Evolutionary conservation across 2,888 invertebrate genomes (phyloP), one percentile per base, ranked within the genome.

Genomic region (Drosophila dives): DNA sequence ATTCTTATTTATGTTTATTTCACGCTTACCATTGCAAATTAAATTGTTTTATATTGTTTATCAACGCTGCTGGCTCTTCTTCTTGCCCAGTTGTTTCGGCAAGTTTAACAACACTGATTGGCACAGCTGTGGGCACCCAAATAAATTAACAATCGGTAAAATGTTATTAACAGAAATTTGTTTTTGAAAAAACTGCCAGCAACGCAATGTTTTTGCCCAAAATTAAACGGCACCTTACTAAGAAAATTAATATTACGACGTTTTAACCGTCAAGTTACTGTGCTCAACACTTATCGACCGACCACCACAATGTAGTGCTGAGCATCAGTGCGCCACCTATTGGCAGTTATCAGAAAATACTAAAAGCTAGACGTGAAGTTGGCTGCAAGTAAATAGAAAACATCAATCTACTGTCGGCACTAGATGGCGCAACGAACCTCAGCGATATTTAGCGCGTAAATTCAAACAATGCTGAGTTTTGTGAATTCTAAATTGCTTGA

Each of bases 1-100:
- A 51, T 53, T 60, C n/a, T 49, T 23, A 34, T 53, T 42, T 3
- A 11, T 36, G 15, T 56, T 49, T 56, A 48, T 34, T 51, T 26
- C 17, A n/a, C 33, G 40, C 65, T 69, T 76, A 78, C 78, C 78
- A 78, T 78, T 33, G 61, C 53, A 63, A 72, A 51, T 54, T n/a
- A 38, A 38, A 49, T 12, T 11, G n/a, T 51, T 69, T 33, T 20
- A 42, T 38, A 65, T 79, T 73, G 58, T 83, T 74, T 75, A 66
- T 71, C 40, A 59, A 49, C 42, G 15, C 8, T 60, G 7, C 34
- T 60, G 38, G 33, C 59, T 65, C 67, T 67, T 67, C 17, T 40
- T 50, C 49, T 50, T 29, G 49, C 12, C 1, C 4, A 2, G 45
- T 1, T 17, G 26, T n/a, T 40, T 48, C 2, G 7, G 4, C 5